Base-by-base conservation (phyloP, 2,797 vertebrate genomes). In the Pyrocephalus nanus region DNA sequence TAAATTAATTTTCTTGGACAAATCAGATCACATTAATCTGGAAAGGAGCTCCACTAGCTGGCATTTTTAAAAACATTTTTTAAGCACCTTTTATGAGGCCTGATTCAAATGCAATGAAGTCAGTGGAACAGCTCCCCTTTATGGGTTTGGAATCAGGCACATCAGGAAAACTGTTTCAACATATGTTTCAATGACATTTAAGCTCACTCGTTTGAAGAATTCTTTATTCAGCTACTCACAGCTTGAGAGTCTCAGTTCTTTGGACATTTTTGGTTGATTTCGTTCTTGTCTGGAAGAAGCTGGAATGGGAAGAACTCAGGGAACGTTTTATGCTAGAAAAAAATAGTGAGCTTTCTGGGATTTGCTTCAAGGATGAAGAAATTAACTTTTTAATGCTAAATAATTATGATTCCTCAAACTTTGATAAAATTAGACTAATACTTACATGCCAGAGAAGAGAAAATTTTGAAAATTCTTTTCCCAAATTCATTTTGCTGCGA, bases 101-200 rank as follows among this genome's bases (percentile, higher is more conserved):
- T 88, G 58, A 88, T 91, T 78, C 62, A 91, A 92, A 81, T 18
- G n/a, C 65, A 93, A 9, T 92, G 84, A 95, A 92, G 92, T 86
- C 88, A 95, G 78, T 83, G 81, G 92, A 97, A 92, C 54, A 67
- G 51, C 8, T 85, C 34, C 27, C n/a, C 47, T 85, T 95, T 93
- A 91, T 72, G 65, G 55, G 4, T 71, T 86, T 97, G 81, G 93
- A 89, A 92, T 83, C 38, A 80, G 72, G 18, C n/a, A 0, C 43
- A 30, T 80, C 20, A 72, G 42, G 84, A 75, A 91, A 93, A 93
- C 70, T 48, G 16, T 66, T 96, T 86, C 87, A 86, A 65, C 89
- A 86, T 81, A 86, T 93, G 92, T 90, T 92, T 83, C 72, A 66
- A n/a, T 77, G 85, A 81, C 70, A 80, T 92, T 94, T 95, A 92